phyloP scores from a whole-genome alignment of 2,888 invertebrate genomes.

The Sisyra terminalis region DNA sequence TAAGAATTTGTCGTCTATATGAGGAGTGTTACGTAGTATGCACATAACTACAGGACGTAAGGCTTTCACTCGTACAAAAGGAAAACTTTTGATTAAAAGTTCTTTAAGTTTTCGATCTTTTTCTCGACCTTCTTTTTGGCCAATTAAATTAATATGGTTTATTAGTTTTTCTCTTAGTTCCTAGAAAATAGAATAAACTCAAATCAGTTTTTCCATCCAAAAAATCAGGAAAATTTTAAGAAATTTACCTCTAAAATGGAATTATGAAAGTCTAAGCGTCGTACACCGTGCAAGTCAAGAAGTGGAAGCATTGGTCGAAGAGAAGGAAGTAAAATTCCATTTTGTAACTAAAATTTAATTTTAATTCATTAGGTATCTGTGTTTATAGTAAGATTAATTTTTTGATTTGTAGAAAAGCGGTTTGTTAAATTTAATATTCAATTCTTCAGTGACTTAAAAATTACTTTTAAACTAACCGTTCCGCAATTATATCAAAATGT shows the following conservation, averaged over 20 bases:
- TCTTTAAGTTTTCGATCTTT: constrained; percentile 78
- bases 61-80: constrained; percentile 80
- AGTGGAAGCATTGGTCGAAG: constrained; percentile 87
- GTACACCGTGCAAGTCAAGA: constrained; percentile 84
- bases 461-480: too few relatives aligned
- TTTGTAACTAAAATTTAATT: constrained; percentile 46
- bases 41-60: constrained; percentile 90
- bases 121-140: constrained; percentile 50
- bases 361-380: too few relatives aligned
- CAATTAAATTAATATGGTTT: constrained; percentile 69
- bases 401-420: too few relatives aligned
- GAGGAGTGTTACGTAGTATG: constrained; percentile 79
- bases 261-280: constrained; percentile 85
- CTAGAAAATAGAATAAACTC: constrained; percentile 20
- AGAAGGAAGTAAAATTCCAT: constrained; percentile 83
- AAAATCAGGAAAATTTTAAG: constrained; percentile 1
- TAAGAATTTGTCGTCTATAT: constrained; percentile 81
- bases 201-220: too few relatives aligned
- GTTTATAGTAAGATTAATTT: too few relatives aligned
- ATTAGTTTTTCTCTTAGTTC: constrained; percentile 56
- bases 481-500: too few relatives aligned
- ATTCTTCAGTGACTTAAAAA: too few relatives aligned
- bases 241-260: constrained; percentile 65
- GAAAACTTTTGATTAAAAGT: constrained; percentile 79
- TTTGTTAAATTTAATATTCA: too few relatives aligned